Percentiles rank a stretch among this genome's conserved stretches.
Conservation (phyloP, 2,113 vertebrate genomes). For the Hyla sarda region DNA sequence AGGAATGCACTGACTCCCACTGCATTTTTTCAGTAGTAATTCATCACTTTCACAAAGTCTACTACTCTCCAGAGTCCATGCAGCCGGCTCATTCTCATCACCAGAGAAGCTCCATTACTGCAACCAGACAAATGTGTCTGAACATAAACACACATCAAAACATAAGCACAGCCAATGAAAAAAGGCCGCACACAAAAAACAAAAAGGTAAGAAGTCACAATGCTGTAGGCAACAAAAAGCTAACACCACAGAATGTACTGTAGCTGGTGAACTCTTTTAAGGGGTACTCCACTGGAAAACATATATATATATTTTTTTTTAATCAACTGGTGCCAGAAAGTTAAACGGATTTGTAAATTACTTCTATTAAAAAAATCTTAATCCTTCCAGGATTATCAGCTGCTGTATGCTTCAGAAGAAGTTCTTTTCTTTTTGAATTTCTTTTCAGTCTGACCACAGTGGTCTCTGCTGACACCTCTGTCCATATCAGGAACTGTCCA, state of each 20-base stretch:
- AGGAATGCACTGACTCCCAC: constrained; percentile 51
- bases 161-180: background rate
- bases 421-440: too few relatives aligned
- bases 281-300: too few relatives aligned
- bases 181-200: background rate
- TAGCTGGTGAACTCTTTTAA: background rate
- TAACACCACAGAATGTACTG: background rate
- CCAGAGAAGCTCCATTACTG: background rate
- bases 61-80: background rate
- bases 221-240: background rate
- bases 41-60: constrained; percentile 22
- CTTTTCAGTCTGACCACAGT: too few relatives aligned
- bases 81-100: background rate
- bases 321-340: too few relatives aligned
- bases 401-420: too few relatives aligned
- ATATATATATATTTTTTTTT: too few relatives aligned
- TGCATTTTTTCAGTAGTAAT: constrained; percentile 15
- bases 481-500: too few relatives aligned
- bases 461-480: too few relatives aligned
- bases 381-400: too few relatives aligned
- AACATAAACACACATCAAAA: background rate
- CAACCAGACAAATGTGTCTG: background rate
- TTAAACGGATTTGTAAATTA: too few relatives aligned
- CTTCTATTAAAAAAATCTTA: too few relatives aligned
- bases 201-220: background rate